These are phyloP conservation scores for Nematolebias whitei DNA, from an alignment of 2,113 vertebrate species.

Conservation along the genomic window DNA sequence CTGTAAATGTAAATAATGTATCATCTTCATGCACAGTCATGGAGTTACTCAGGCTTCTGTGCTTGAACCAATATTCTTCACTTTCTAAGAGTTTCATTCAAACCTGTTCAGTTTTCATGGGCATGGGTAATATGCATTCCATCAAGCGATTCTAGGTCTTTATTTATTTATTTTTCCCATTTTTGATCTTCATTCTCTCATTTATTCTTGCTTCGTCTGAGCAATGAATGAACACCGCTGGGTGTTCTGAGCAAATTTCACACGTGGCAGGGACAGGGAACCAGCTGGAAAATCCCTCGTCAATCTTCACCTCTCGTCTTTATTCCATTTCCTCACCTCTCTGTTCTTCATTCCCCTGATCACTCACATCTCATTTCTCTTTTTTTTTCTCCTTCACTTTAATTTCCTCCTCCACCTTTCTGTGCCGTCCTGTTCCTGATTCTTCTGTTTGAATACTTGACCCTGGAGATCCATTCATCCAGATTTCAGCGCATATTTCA, in stretches of 20 bases:
- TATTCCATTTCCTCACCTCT: slow-evolving; percentile 39
- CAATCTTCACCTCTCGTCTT: slow-evolving; percentile 54
- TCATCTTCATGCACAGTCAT: no score
- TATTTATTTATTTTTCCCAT: background rate
- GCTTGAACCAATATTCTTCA: no score
- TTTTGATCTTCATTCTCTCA: background rate
- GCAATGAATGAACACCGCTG: slow-evolving; percentile 64
- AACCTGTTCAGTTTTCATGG: no score
- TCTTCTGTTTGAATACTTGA: slow-evolving; percentile 13
- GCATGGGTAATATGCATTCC: background rate
- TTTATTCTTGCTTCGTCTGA: slow-evolving; percentile 52
- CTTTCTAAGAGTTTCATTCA: no score
- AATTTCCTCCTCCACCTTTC: background rate
- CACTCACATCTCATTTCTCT: slow-evolving; percentile 19
- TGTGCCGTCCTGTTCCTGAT: background rate
- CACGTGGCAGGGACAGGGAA: slow-evolving; percentile 57
- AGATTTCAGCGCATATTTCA: slow-evolving; percentile 12
- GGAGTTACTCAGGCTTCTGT: no score
- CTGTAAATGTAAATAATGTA: no score
- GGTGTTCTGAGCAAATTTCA: slow-evolving; percentile 69
- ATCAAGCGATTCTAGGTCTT: no score
- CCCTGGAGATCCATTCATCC: slow-evolving; percentile 16
- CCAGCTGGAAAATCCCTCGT: slow-evolving; percentile 67
- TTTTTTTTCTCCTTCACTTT: background rate
- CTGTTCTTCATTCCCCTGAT: background rate